These are phyloP conservation scores for Heterodera carotae DNA, from an alignment of 1,140 invertebrate species.

Conservation along the genomic window DNA sequence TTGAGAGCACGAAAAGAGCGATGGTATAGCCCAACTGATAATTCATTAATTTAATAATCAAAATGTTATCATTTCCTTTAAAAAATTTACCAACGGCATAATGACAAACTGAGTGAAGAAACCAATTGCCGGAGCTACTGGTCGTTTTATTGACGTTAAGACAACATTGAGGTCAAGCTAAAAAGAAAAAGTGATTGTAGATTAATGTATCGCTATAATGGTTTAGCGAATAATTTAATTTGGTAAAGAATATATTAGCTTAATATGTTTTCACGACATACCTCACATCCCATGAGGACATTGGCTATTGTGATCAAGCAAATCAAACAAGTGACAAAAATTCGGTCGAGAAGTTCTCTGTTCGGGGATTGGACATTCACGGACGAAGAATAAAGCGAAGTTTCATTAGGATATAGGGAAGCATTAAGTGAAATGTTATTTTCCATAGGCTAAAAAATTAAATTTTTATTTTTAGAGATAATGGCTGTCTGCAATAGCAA, in stretches of 20 bases:
- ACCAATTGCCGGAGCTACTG: slow-evolving; percentile 81
- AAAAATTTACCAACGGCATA: slow-evolving; percentile 79
- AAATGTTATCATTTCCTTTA: not conserved
- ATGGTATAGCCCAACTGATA: slow-evolving; percentile 77
- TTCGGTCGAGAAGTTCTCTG: slow-evolving; percentile 73
- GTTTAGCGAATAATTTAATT: not conserved
- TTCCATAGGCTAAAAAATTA: not conserved
- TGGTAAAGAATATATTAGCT: too few species aligned
- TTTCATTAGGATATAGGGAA: slow-evolving; percentile 58
- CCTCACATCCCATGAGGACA: slow-evolving; percentile 88
- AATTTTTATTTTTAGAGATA: slow-evolving; percentile 10
- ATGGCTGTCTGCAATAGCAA: too few species aligned
- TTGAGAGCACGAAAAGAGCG: slow-evolving; percentile 72
- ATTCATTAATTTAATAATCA: not conserved
- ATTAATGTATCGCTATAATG: not conserved
- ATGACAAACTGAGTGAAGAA: slow-evolving; percentile 81
- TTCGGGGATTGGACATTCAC: slow-evolving; percentile 12
- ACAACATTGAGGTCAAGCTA: slow-evolving; percentile 71
- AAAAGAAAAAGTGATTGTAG: slow-evolving; percentile 23
- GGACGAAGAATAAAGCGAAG: not conserved
- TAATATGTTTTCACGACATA: slow-evolving; percentile 63
- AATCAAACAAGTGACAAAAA: slow-evolving; percentile 79
- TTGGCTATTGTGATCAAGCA: slow-evolving; percentile 81
- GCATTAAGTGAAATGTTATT: slow-evolving; percentile 48
- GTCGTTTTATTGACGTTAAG: slow-evolving; percentile 74